Evolutionary conservation across 2,797 vertebrate genomes (phyloP), one percentile per base, ranked within the genome.

Genomic region (Catamblyrhynchus diadema): DNA sequence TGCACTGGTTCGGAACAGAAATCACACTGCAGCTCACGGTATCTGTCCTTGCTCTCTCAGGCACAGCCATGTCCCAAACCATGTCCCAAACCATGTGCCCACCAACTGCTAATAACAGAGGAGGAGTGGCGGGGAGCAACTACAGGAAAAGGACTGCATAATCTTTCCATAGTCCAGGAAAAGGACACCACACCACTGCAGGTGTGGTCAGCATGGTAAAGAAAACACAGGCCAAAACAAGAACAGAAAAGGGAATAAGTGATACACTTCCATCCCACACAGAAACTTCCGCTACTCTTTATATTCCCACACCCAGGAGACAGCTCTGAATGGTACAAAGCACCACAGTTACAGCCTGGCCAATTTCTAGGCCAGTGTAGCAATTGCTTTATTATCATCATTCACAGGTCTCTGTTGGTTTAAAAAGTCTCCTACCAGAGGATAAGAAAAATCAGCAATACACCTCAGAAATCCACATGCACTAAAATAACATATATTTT

Each of bases 171-270:
- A 54, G 51, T 22, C 32, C 33, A 88, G 50, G 32, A 44, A 51
- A 81, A 81, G 25, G 6, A 81, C 32, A 54, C 53, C 51, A 21
- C 6, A 50, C 12, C 57, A 65, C 25, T 4, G 33, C 56, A 75
- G 61, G 50, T 44, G 0, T 37, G 69, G 54, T 16, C 33, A 25
- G 51, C 3, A 2, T 3, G 6, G 15, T 30, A 12, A 74, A 66
- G 41, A 77, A 70, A 47, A 13, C 9, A 12, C 6, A 50, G 25
- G 18, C 57, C 50, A 64, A 65, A 77, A 88, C 41, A 86, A 64
- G 12, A 96, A 82, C 9, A 67, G 45, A 48, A 86, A 86, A 69
- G 35, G 61, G 65, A 94, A 59, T n/a, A 61, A 83, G 42, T 3
- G 3, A 65, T 32, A 53, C 1, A 3, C 30, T 78, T 61, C 61